Base-by-base conservation (phyloP, 2,797 vertebrate genomes). In the Sphenodon punctatus region DNA sequence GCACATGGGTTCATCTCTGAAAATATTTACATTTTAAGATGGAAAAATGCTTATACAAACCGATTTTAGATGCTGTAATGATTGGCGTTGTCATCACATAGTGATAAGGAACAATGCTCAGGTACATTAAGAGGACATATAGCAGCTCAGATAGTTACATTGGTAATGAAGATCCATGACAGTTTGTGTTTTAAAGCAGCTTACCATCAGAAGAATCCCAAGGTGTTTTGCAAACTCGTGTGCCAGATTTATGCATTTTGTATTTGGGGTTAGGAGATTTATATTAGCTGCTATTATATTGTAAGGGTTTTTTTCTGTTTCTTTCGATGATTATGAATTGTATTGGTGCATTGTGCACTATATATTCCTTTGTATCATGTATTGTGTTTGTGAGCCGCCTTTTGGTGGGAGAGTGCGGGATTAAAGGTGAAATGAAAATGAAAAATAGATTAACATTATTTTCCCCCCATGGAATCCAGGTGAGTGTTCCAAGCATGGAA, bases 171-270 rank as follows among this genome's bases (percentile, higher is more conserved):
- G 48, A 0, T 1, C 17, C 32, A 27, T 27, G 53, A 17, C 27
- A 55, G 55, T 17, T 75, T 19, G 36, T 7, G 0, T 4, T 11
- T 72, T 51, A 3, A 32, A 42, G 43, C 2, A 14, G 0, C 3
- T 49, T 67, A 67, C 36, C 68, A 53, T 23, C 16, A 36, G n/a
- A 45, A n/a, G 30, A 8, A 48, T 51, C 65, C 4, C 6, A 5
- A 0, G 0, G 59, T 48, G 1, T 4, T 63, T 74, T 13, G 23
- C 46, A 27, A 15, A 38, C 4, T 6, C 41, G 7, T 67, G 83
- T 65, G 9, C 8, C 34, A 42, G 61, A 4, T 30, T 22, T 59
- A 6, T 4, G 15, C n/a, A n/a, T n/a, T n/a, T n/a, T n/a, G n/a
- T n/a, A n/a, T n/a, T n/a, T n/a, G n/a, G n/a, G n/a, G n/a, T n/a